Conservation (phyloP, 2,113 vertebrate species). For the Urocolius indicus region DNA sequence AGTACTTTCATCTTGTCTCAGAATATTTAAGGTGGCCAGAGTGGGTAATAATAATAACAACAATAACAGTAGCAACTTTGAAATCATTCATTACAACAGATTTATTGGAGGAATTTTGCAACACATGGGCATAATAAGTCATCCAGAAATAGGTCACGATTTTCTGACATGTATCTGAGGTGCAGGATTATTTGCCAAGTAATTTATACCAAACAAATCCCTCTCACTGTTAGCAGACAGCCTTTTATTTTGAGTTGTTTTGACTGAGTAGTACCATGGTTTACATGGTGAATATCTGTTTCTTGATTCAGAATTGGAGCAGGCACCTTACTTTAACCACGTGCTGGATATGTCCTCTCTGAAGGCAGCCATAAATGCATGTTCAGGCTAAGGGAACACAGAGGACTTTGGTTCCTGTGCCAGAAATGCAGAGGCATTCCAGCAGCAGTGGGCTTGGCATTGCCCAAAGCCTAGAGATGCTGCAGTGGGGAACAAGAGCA, state of each 20-base stretch:
- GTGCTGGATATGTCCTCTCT: background rate
- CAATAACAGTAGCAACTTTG: background rate
- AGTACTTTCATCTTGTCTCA: constrained; percentile 78
- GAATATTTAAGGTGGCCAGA: constrained; percentile 50
- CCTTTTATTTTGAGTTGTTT: constrained; percentile 41
- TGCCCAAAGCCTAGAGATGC: background rate
- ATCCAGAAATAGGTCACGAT: constrained; percentile 13
- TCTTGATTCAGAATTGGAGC: background rate
- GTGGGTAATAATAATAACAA: background rate
- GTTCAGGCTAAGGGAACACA: background rate
- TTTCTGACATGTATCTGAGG: constrained; percentile 37
- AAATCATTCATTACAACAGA: background rate
- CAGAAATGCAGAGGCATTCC: background rate
- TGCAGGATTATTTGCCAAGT: constrained; percentile 19
- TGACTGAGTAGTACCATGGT: background rate
- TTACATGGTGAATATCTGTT: constrained; percentile 28
- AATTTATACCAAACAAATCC: constrained; percentile 20
- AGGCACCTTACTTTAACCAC: background rate
- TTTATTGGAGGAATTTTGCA: constrained; percentile 25
- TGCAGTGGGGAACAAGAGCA: background rate
- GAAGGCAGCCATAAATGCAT: background rate
- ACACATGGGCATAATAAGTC: background rate
- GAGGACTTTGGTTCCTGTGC: background rate
- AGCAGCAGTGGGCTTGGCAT: accelerated
- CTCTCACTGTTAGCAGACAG: background rate